These are phyloP conservation scores for Oreochromis grahami DNA, from an alignment of 2,797 vertebrate species.

Conservation along the genomic window DNA sequence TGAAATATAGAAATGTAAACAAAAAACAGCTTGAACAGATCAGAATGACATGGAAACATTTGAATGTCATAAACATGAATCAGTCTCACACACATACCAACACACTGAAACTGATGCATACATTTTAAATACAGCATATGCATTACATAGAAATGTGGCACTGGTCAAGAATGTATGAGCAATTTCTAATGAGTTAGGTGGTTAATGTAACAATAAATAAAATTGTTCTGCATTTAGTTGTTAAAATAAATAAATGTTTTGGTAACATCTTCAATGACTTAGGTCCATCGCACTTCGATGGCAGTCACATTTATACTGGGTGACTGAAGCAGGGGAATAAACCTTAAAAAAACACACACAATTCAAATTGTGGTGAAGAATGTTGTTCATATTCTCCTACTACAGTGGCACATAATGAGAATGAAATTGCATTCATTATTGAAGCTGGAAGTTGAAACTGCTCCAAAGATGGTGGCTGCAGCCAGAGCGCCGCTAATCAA, in stretches of 20 bases:
- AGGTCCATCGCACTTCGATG: neutral
- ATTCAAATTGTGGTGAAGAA: conserved; percentile 30
- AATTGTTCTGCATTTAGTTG: neutral
- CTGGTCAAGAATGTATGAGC: neutral
- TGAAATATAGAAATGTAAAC: neutral
- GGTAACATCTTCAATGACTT: neutral
- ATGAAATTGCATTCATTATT: conserved; percentile 47
- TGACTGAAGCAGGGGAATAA: neutral
- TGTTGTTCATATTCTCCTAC: conserved; percentile 31
- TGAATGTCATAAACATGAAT: neutral
- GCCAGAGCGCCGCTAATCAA: conserved; percentile 49
- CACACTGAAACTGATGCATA: neutral
- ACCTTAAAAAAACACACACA: neutral
- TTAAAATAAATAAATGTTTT: neutral
- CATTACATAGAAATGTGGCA: neutral
- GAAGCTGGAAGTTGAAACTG: conserved; percentile 33
- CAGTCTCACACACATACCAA: neutral
- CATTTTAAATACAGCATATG: neutral
- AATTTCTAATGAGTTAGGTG: neutral
- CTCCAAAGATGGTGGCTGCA: conserved; percentile 43
- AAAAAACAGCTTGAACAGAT: neutral
- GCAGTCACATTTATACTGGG: neutral
- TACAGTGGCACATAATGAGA: conserved; percentile 41
- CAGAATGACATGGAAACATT: neutral
- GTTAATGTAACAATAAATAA: neutral